These are phyloP conservation scores for Aplysia californica DNA, from an alignment of 1,140 invertebrate genomes.

Conservation along the genomic window DNA sequence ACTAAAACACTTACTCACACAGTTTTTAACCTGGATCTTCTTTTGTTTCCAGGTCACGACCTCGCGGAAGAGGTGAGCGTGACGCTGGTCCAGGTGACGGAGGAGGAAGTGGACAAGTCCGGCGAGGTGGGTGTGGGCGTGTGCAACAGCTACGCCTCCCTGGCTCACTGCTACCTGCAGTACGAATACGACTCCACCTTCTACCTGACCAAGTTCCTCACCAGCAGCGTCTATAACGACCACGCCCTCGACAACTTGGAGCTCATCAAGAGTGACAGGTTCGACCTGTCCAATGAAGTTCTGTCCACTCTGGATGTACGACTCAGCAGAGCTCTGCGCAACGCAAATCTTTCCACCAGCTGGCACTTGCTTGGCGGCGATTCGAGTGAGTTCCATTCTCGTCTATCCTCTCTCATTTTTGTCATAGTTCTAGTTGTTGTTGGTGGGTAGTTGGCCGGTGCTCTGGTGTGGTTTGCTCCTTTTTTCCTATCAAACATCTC, in stretches of 20 bases:
- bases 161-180: slow-evolving; percentile 34
- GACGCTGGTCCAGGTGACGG: background rate
- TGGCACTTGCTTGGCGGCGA: slow-evolving; percentile 48
- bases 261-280: slow-evolving; percentile 49
- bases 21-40: too few species aligned
- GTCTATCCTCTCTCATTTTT: too few species aligned
- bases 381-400: slow-evolving; percentile 30
- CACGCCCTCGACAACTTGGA: slow-evolving; percentile 50
- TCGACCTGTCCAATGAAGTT: slow-evolving; percentile 54
- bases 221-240: slow-evolving; percentile 49
- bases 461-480: too few species aligned
- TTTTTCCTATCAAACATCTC: too few species aligned
- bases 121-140: background rate
- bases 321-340: slow-evolving; percentile 38
- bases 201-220: slow-evolving; percentile 47
- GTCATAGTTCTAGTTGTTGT: too few species aligned
- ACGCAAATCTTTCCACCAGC: slow-evolving; percentile 37
- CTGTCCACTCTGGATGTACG: slow-evolving; percentile 48
- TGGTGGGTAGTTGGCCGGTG: too few species aligned
- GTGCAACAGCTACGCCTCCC: slow-evolving; percentile 4
- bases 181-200: slow-evolving; percentile 47
- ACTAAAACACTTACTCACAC: too few species aligned
- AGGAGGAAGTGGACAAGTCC: background rate
- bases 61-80: slow-evolving; percentile 9
- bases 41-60: slow-evolving; percentile 17